Evolutionary conservation across 2,113 vertebrate genomes (phyloP), one percentile per base, ranked within the genome.

Genomic region (Heteronetta atricapilla): DNA sequence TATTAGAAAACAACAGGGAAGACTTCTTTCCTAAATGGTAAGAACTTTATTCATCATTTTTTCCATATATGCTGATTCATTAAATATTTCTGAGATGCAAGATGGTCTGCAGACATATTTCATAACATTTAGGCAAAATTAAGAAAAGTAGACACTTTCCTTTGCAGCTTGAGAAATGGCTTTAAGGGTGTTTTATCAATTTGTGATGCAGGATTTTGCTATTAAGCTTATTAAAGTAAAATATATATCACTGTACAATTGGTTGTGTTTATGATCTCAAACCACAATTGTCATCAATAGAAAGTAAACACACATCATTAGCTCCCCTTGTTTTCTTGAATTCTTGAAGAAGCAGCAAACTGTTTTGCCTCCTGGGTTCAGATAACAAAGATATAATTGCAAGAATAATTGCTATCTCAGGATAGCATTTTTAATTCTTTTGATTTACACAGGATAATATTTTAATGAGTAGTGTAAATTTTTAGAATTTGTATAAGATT

Each of bases 41-140:
- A 77, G 21, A 36, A n/a, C 8, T 69, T 74, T 38, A 53, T 83
- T 88, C 26, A 29, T 59, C 48, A 75, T 82, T 86, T 19, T 22
- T 78, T 75, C 69, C 72, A 29, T 25, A 72, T 16, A 10, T 91
- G 38, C 25, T 87, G 48, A 60, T 74, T 67, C 40, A 70, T 62
- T 83, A 70, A 74, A 66, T 13, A 25, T 74, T 68, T 42, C 14
- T 42, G 48, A 67, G 29, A 50, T 29, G 15, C 4, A 48, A 60
- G 44, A 68, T 5, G 0, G 0, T 42, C 79, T 46, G 4, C 53
- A 93, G 85, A 53, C 0, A 0, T 33, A 4, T 82, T 82, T 91
- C 63, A 48, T 31, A 85, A 56, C 17, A 13, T 80, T 88, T 80
- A 80, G 26, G 36, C 7, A 69, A 85, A 87, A 79, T 11, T 63